Evolutionary conservation across 2,888 invertebrate genomes (phyloP).

Genomic region (Apotomis betuletana): DNA sequence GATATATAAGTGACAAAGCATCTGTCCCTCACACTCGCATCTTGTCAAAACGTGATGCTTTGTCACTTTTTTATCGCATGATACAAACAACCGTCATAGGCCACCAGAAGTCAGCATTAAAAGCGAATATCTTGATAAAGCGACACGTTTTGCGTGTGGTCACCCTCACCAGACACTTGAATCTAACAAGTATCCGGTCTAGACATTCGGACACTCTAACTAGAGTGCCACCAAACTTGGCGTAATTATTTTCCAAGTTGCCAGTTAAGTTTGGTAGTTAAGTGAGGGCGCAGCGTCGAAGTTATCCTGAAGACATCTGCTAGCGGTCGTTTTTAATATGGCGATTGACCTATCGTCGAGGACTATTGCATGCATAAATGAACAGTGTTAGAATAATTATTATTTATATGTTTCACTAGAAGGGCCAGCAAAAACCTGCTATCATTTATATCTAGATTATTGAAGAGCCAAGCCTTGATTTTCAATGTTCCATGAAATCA

Average conservation of each 20-base stretch:
- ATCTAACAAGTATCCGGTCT: constrained; percentile 60
- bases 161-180: constrained; percentile 57
- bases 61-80: too few species aligned
- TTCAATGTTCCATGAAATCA: too few species aligned
- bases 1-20: too few species aligned
- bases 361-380: too few species aligned
- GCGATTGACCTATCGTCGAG: neutral
- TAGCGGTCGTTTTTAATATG: constrained; percentile 10
- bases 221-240: constrained; percentile 44
- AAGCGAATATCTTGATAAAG: neutral
- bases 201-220: constrained; percentile 55
- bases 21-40: too few species aligned
- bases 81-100: too few species aligned
- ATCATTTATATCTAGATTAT: too few species aligned
- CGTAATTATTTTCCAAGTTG: constrained; percentile 34
- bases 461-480: too few species aligned
- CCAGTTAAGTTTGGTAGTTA: constrained; percentile 35
- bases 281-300: constrained; percentile 1
- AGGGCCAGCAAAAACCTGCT: too few species aligned
- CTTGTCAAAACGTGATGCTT: too few species aligned
- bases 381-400: too few species aligned
- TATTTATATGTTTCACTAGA: too few species aligned
- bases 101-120: neutral
- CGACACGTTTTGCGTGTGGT: constrained; percentile 41
- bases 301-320: neutral